These are phyloP conservation scores for Steinernema scapterisci DNA, from an alignment of 2,888 invertebrate species.

Conservation along the genomic window DNA sequence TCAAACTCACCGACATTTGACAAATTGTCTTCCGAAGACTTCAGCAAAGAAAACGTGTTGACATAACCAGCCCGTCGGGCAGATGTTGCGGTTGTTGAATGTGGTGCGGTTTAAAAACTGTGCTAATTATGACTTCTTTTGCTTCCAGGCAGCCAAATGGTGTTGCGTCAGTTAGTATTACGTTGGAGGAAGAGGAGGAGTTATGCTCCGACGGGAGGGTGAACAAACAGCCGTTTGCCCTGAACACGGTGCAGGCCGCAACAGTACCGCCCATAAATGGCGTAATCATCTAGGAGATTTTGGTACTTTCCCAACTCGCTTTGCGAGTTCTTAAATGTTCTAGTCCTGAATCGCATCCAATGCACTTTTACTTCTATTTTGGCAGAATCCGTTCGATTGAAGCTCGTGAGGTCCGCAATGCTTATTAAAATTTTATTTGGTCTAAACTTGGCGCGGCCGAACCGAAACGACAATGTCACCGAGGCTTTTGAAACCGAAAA, in stretches of 20 bases:
- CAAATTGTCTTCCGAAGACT: no score
- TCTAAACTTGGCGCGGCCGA: no score
- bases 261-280: conserved; percentile 11
- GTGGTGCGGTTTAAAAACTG: conserved; percentile 26
- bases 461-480: no score
- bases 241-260: not conserved
- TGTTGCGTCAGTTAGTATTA: conserved; percentile 22
- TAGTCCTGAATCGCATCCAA: no score
- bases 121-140: conserved; percentile 26
- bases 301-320: not conserved
- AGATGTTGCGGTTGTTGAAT: conserved; percentile 29
- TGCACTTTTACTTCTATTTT: no score
- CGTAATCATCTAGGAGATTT: not conserved
- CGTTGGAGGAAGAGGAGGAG: not conserved
- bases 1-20: no score
- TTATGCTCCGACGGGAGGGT: not conserved
- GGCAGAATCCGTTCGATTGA: no score
- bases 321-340: no score
- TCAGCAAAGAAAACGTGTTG: no score
- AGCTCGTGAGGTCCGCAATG: no score
- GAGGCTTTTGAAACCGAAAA: no score
- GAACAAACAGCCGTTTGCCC: conserved; percentile 25
- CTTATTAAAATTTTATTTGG: no score
- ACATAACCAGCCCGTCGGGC: not conserved
- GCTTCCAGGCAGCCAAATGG: not conserved